These are phyloP conservation scores for Patella pellucida DNA, from an alignment of 2,888 invertebrate genomes.

Conservation along the genomic window DNA sequence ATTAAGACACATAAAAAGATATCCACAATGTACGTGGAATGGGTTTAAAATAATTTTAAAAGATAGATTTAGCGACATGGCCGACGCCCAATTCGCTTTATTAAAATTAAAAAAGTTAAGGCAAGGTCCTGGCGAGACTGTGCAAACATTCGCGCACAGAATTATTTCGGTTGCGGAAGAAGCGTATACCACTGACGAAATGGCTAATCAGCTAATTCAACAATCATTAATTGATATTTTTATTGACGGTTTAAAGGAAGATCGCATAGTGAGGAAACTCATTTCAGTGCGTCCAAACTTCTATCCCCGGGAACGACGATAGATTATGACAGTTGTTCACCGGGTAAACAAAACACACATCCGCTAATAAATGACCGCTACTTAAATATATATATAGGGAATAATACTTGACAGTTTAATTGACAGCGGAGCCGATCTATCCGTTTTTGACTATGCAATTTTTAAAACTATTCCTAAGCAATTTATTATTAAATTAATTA, in stretches of 20 bases:
- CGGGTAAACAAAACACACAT: too few species aligned
- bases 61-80: conserved; percentile 10
- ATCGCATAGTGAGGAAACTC: background rate
- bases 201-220: background rate
- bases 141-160: conserved; percentile 1
- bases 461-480: too few species aligned
- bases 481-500: too few species aligned
- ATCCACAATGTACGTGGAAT: background rate
- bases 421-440: too few species aligned
- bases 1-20: background rate
- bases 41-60: background rate
- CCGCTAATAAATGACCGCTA: too few species aligned
- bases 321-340: too few species aligned
- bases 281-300: background rate
- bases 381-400: too few species aligned
- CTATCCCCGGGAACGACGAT: too few species aligned
- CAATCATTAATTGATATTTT: background rate
- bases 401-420: too few species aligned
- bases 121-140: background rate
- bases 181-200: background rate
- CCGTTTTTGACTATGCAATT: too few species aligned
- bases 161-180: background rate
- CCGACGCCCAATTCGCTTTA: background rate
- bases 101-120: conserved; percentile 3
- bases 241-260: conserved; percentile 5